Base-by-base conservation (phyloP, 2,888 invertebrate genomes). In the Drosophila leonis region DNA sequence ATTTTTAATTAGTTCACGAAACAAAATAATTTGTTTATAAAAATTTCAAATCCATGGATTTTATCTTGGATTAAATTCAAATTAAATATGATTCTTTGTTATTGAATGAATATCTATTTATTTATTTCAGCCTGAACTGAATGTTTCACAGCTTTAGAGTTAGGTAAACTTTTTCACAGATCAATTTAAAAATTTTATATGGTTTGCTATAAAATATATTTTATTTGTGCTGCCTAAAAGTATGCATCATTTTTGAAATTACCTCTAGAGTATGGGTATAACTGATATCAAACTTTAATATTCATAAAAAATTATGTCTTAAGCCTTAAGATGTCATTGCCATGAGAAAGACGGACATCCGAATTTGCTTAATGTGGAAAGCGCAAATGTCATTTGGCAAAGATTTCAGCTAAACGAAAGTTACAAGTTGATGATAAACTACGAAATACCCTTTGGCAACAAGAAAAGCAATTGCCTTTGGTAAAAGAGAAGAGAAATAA, bases 361-460 rank as follows among this genome's bases (percentile, higher is more conserved):
- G 35, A 29, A 42, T 18, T 18, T 31, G 12, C n/a, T 44, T 65
- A 51, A 65, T 55, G 54, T 39, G 33, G 35, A 44, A 41, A 59
- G 48, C 41, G 62, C 66, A 72, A 75, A 52, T 67, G 60, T 42
- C 72, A 70, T 71, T 75, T 78, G 75, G 65, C 75, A 71, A 52
- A 49, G 48, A 29, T 51, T 54, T 42, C 24, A 44, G 37, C 27
- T 56, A 54, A 42, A 29, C 18, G 20, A 33, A 66, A 51, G 9
- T 55, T n/a, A 29, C 3, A 18, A 24, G 13, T 7, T 18, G 1
- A 24, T 46, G 2, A 1, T 7, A 0, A 15, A 15, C 62, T 60
- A 27, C 31, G 37, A 61, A 56, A 65, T 44, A 69, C 54, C 33
- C 49, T 51, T 5, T 24, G 9, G 2, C 10, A 35, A 1, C 10